These are phyloP conservation scores for Eremobia ochroleuca DNA, from an alignment of 2,888 invertebrate species.

Conservation along the genomic window DNA sequence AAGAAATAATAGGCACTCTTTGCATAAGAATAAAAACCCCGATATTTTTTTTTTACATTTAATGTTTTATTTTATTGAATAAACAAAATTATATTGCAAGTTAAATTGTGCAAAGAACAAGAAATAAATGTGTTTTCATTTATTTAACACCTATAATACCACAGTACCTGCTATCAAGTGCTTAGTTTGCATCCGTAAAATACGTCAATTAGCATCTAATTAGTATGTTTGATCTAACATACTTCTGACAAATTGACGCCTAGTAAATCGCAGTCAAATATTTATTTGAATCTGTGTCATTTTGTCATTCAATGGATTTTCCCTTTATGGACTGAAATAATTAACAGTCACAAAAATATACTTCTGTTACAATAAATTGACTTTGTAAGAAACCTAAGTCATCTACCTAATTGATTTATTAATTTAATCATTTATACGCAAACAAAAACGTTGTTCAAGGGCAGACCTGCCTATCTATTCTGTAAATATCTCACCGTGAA, in stretches of 20 bases:
- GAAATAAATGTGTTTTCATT: not conserved
- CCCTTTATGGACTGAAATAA: not conserved
- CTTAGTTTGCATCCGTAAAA: slow-evolving; percentile 4
- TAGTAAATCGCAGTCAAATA: slow-evolving; percentile 23
- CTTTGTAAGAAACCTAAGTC: not conserved
- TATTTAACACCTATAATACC: not conserved
- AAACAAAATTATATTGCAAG: not conserved
- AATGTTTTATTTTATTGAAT: not conserved
- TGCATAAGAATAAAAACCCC: not conserved
- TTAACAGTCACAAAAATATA: no score
- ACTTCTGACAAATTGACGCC: slow-evolving; percentile 24
- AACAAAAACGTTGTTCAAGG: not conserved
- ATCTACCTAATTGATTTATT: not conserved
- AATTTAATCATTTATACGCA: not conserved
- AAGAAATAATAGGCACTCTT: not conserved
- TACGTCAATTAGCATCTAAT: slow-evolving; percentile 15
- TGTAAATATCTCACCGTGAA: no score
- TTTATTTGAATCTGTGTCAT: slow-evolving; percentile 21
- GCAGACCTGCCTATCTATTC: no score
- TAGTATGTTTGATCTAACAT: slow-evolving; percentile 39
- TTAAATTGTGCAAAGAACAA: not conserved
- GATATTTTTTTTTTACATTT: not conserved
- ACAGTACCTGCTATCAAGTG: not conserved
- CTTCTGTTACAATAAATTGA: not conserved
- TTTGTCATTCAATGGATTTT: slow-evolving; percentile 7